phyloP scores from a whole-genome alignment of 2,113 vertebrate species.

The Rhodinocichla rosea region DNA sequence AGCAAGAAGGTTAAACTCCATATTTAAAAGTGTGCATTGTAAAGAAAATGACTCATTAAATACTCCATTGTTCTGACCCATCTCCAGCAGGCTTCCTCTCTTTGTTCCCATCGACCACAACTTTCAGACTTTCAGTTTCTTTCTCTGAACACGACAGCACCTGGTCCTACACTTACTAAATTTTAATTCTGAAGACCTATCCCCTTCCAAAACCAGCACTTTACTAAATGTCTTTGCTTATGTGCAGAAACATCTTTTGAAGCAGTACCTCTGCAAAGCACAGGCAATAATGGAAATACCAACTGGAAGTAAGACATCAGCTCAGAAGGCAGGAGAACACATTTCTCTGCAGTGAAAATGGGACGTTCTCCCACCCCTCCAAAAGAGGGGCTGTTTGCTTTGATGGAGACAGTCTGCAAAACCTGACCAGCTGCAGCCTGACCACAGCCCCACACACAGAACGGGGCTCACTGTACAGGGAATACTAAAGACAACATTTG shows the following conservation, averaged over 20 bases:
- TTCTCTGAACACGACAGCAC: not conserved
- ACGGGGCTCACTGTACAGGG: not conserved
- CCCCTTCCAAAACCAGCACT: not conserved
- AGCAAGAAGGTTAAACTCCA: not conserved
- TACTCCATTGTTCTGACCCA: not conserved
- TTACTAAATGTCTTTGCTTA: not conserved
- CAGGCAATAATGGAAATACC: not conserved
- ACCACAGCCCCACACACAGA: not conserved
- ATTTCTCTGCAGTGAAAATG: not conserved
- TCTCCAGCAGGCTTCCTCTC: not conserved
- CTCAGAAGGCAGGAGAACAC: not conserved
- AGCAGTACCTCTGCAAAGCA: not conserved
- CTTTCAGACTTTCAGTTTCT: slow-evolving; percentile 43
- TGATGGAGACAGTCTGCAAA: not conserved
- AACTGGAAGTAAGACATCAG: rapidly evolving
- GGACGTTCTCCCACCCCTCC: not conserved
- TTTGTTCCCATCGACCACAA: not conserved
- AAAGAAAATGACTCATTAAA: not conserved
- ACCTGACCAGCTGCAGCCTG: not conserved
- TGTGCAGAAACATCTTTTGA: not conserved
- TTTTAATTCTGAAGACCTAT: not conserved
- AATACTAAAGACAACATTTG: not conserved
- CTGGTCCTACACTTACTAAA: not conserved
- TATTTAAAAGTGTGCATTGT: not conserved
- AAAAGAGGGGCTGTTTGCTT: not conserved